Percentiles rank a stretch among this genome's conserved stretches.
phyloP scores from a whole-genome alignment of 2,888 invertebrate species.

The Tanytarsus gracilentus region DNA sequence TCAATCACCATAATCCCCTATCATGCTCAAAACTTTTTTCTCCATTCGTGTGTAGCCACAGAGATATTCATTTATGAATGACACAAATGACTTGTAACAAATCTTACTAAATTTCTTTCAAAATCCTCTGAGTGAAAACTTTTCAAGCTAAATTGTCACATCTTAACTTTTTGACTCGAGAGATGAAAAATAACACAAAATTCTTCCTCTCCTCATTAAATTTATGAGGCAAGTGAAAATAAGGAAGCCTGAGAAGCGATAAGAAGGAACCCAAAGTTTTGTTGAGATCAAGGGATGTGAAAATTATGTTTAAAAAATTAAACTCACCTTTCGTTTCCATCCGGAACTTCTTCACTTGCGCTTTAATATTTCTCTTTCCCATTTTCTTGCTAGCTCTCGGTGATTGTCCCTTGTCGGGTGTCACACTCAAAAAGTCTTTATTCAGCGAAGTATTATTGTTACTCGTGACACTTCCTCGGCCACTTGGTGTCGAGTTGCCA shows the following conservation, averaged over 20 bases:
- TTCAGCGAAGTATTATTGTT: conserved; percentile 27
- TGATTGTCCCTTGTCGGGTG: conserved; percentile 43
- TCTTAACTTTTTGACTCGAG: too few relatives aligned
- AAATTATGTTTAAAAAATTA: neutral
- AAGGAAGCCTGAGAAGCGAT: neutral
- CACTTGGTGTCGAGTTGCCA: conserved; percentile 33
- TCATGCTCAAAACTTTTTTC: too few relatives aligned
- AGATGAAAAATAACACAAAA: neutral
- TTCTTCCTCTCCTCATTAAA: neutral
- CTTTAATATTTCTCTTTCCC: conserved; percentile 84
- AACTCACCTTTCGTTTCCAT: conserved; percentile 72
- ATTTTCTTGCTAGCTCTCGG: conserved; percentile 51
- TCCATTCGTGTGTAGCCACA: too few relatives aligned
- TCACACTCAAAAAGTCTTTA: conserved; percentile 32
- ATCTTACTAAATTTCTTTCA: too few relatives aligned
- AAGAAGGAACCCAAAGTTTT: neutral
- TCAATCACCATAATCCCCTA: too few relatives aligned
- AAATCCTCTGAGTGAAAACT: too few relatives aligned
- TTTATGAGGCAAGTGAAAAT: neutral
- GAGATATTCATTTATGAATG: too few relatives aligned
- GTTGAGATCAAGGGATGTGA: neutral
- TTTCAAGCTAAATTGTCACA: too few relatives aligned
- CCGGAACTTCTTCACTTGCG: conserved; percentile 80
- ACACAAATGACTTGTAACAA: too few relatives aligned
- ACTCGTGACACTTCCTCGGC: neutral